These are phyloP conservation scores for Lepus oiostolus DNA, from an alignment of 2,797 vertebrate genomes.

Conservation along the genomic window DNA sequence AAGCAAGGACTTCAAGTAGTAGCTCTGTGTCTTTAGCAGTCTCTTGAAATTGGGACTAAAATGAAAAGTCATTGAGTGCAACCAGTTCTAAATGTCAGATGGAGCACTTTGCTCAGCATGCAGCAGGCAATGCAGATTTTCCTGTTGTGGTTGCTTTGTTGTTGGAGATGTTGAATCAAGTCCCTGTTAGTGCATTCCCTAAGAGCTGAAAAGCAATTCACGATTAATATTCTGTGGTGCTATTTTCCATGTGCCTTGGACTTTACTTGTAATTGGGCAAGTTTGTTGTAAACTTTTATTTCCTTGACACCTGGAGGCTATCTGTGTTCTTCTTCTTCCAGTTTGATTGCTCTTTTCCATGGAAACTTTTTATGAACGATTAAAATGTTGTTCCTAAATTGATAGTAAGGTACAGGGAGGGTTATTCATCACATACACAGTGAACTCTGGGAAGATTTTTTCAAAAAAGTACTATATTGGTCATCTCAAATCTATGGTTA, in stretches of 20 bases:
- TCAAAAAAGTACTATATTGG: background rate
- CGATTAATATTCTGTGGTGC: background rate
- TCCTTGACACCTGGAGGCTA: background rate
- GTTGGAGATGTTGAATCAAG: background rate
- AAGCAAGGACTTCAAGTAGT: conserved; percentile 74
- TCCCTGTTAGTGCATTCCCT: background rate
- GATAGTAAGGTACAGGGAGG: background rate
- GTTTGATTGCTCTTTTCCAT: background rate
- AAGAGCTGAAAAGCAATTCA: background rate
- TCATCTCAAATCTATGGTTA: background rate
- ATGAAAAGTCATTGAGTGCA: conserved; percentile 72
- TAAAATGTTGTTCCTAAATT: background rate
- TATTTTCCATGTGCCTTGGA: background rate
- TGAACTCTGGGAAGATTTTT: background rate
- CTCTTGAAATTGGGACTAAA: conserved; percentile 73
- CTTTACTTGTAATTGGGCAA: conserved; percentile 19
- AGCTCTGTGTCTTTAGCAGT: conserved; percentile 77
- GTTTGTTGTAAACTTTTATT: conserved; percentile 20
- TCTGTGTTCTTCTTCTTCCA: background rate
- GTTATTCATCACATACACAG: background rate
- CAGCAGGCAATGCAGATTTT: background rate
- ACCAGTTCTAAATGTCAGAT: conserved; percentile 67
- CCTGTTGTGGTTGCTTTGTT: background rate
- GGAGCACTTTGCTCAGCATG: conserved; percentile 63
- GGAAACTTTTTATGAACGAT: conserved; percentile 3